Evolutionary conservation across 2,888 invertebrate genomes (phyloP).

Genomic region (Hypercompe scribonia): DNA sequence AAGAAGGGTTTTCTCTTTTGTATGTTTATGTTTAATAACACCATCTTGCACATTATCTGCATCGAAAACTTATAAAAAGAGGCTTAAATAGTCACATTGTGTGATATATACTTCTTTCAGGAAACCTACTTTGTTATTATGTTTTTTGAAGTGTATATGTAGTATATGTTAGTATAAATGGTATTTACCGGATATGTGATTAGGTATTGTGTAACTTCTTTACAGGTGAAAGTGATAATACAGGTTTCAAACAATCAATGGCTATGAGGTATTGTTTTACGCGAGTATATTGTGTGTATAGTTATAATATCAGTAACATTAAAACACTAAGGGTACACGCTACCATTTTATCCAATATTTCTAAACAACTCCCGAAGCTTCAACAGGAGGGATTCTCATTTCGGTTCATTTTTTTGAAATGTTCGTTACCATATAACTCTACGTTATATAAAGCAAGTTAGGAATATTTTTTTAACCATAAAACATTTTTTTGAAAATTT

Average conservation of each 20-base stretch:
- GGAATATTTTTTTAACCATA: no score
- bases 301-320: neutral
- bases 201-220: neutral
- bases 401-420: no score
- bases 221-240: neutral
- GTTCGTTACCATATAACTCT: no score
- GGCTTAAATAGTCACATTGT: neutral
- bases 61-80: neutral
- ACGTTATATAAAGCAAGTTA: no score
- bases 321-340: neutral
- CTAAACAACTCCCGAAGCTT: neutral
- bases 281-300: neutral
- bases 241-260: neutral
- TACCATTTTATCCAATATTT: neutral
- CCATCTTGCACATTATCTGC: neutral
- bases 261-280: neutral
- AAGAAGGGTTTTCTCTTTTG: neutral
- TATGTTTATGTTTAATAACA: neutral
- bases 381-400: no score
- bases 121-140: neutral
- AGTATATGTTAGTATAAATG: neutral
- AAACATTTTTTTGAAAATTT: no score
- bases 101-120: neutral
- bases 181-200: neutral
- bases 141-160: neutral